Evolutionary conservation across 1,140 invertebrate genomes (phyloP).

Genomic region (Thaumatotibia leucotreta): DNA sequence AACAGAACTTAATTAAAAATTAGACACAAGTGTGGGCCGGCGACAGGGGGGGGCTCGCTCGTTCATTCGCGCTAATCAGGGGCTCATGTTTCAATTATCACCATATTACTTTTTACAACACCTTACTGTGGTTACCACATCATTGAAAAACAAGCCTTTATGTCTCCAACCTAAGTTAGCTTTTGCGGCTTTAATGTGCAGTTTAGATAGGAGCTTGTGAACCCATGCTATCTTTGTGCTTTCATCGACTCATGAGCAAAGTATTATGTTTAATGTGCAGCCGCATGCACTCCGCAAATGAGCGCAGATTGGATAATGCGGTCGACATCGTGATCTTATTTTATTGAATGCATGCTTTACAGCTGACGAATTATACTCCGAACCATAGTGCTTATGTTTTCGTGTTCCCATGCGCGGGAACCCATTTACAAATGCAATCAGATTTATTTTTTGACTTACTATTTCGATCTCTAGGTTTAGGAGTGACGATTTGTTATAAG

Average conservation of each 20-base stretch:
- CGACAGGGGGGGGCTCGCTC: constrained; percentile 26
- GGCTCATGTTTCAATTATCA: constrained; percentile 17
- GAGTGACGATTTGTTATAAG: too few species aligned
- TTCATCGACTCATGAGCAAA: constrained; percentile 22
- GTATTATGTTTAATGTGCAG: constrained; percentile 14
- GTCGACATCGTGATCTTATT: constrained; percentile 4
- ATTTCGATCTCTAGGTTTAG: too few species aligned
- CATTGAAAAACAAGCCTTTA: neutral
- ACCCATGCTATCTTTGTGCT: constrained; percentile 14
- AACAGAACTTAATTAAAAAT: constrained; percentile 15
- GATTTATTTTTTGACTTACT: too few species aligned
- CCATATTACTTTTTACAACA: neutral
- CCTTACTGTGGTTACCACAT: neutral
- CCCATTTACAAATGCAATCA: neutral
- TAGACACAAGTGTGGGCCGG: constrained; percentile 23
- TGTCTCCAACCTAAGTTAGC: neutral
- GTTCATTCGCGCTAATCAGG: constrained; percentile 38
- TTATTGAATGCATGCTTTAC: neutral
- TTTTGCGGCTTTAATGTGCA: neutral
- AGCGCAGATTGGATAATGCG: constrained; percentile 9
- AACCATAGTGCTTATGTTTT: neutral
- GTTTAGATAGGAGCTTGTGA: neutral
- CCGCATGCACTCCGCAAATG: neutral
- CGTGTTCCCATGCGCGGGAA: neutral
- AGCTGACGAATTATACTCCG: neutral